Evolutionary conservation across 2,113 vertebrate species (phyloP).

Genomic region (Nesoenas mayeri): DNA sequence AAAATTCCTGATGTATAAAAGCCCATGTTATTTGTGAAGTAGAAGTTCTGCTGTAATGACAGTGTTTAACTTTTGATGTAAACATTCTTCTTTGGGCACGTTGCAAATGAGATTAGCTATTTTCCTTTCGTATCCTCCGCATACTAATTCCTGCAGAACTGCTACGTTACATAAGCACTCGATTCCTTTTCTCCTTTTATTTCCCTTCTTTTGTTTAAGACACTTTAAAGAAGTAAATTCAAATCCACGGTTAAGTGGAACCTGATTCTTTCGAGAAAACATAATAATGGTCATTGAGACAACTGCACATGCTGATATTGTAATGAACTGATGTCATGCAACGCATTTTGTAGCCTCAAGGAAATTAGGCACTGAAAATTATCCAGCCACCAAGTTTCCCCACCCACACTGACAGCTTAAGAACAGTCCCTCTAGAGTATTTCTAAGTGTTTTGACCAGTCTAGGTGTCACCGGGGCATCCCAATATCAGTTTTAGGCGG

Average conservation of each 20-base stretch:
- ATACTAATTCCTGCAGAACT: slow-evolving; percentile 27
- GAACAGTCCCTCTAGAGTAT: background rate
- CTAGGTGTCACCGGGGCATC: background rate
- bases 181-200: background rate
- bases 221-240: background rate
- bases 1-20: slow-evolving; percentile 2
- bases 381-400: background rate
- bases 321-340: background rate
- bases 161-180: background rate
- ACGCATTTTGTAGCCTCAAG: background rate
- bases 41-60: slow-evolving; percentile 21
- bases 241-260: background rate
- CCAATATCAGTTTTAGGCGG: too few species aligned
- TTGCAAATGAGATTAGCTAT: slow-evolving; percentile 20
- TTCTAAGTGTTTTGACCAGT: background rate
- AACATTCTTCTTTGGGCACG: background rate
- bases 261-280: background rate
- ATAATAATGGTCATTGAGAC: slow-evolving; percentile 6
- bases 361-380: slow-evolving; percentile 2
- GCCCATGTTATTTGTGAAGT: slow-evolving; percentile 3
- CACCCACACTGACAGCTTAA: background rate
- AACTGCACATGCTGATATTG: background rate
- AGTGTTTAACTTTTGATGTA: slow-evolving; percentile 33
- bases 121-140: slow-evolving; percentile 17
- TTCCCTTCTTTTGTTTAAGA: background rate